Evolutionary conservation across 2,888 invertebrate genomes (phyloP), one percentile per base, ranked within the genome.

Genomic region (Acleris literana): DNA sequence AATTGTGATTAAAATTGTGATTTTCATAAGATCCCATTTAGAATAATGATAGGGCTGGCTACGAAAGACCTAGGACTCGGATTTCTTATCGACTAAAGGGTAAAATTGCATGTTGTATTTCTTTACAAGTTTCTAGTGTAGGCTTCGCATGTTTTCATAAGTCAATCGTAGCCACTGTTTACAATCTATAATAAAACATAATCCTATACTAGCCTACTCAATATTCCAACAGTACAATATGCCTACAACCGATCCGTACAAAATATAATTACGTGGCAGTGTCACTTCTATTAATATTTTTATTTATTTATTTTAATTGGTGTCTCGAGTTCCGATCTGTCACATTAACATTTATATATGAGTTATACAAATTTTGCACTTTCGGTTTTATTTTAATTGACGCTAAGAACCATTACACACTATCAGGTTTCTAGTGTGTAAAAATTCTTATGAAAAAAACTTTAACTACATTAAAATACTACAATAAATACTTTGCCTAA

Each of bases 11-110:
- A 77, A 79, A 79, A 79, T 82, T 81, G 79, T 82, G 77, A 83
- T 83, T 79, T 85, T 88, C 86, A 88, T 87, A 89, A 88, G 85
- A 88, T 81, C 75, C 78, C 66, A 72, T 83, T 83, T 79, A 81
- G 73, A 77, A 76, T 78, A 72, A 77, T 68, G 60, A 68, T 64
- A 49, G 44, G 52, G 60, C 77, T 79, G 53, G 60, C 77, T 79
- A 76, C 77, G 76, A 76, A 39, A 69, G 73, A 75, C 67, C 59
- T 68, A 57, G 71, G 72, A 74, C 52, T 43, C 17, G 46, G 46
- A 16, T 46, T 46, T 11, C 13, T 39, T 39, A 13, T 39, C 39
- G 3, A 13, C 13, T 13, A 39, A 13, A 39, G 13, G 39, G 39
- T 33, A 33, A 33, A 33, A 33, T 33, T 33, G 9, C 3, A 33